phyloP scores from a whole-genome alignment of 2,888 invertebrate genomes.

The Eugnorisma glareosa region DNA sequence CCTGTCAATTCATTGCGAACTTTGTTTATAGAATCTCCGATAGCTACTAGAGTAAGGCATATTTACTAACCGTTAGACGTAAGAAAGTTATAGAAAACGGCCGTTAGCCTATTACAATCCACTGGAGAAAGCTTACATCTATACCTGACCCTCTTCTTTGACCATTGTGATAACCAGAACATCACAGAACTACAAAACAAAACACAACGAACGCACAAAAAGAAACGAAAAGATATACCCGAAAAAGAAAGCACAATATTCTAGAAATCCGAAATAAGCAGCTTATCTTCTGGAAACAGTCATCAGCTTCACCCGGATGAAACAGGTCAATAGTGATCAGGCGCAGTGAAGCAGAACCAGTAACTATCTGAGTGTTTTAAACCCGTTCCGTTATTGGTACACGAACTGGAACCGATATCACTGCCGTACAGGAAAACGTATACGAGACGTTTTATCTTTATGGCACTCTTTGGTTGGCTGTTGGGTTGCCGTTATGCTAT shows the following conservation, averaged over 20 bases:
- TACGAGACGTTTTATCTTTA: slow-evolving; percentile 48
- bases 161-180: neutral
- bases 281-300: slow-evolving; percentile 51
- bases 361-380: slow-evolving; percentile 51
- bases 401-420: slow-evolving; percentile 47
- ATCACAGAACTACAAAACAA: neutral
- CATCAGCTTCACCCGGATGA: slow-evolving; percentile 25
- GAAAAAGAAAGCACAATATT: neutral
- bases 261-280: slow-evolving; percentile 11
- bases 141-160: neutral
- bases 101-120: no score
- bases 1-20: no score
- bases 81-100: no score
- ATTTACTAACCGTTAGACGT: no score
- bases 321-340: slow-evolving; percentile 45
- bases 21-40: no score
- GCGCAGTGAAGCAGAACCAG: slow-evolving; percentile 31
- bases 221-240: neutral
- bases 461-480: slow-evolving; percentile 16
- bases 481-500: neutral
- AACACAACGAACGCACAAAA: neutral
- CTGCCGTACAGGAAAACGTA: slow-evolving; percentile 29
- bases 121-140: neutral
- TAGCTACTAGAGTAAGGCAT: no score
- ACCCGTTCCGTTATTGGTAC: slow-evolving; percentile 47